Evolutionary conservation across 2,113 vertebrate genomes (phyloP), one percentile per base, ranked within the genome.

Genomic region (Falcunculus frontatus): DNA sequence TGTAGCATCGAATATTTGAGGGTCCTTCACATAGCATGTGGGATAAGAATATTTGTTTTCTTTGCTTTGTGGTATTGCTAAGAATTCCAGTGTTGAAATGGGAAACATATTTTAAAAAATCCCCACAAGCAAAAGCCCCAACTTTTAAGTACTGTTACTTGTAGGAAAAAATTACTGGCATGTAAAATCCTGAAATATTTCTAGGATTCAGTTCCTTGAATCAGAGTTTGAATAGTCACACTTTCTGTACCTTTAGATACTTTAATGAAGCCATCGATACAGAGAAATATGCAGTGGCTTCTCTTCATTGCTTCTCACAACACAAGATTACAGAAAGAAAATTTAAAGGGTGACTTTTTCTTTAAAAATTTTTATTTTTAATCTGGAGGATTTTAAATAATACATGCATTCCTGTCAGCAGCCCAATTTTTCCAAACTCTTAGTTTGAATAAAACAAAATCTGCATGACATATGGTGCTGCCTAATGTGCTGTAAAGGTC

Each of bases 401-500:
- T 78, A 41, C 13, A 39, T 72, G 16, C 2, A 6, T 70, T 44
- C 19, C 20, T 87, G 32, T 79, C 67, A 86, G 60, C 32, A 85
- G 25, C 46, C 35, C 2, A 1, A 25, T 79, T 94, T 87, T 82
- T 64, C 37, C 30, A 39, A 55, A 91, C 42, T 83, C 70, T 39
- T 69, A 44, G 41, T 85, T 83, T 68, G 67, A 76, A 70, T 84
- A 76, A 57, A 94, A 57, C 64, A 65, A 87, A 89, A 79, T 84
- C 74, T 84, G 33, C 46, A 14, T 95, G 77, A 50, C 84, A 87
- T 84, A 83, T 39, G 82, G 63, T 86, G 59, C 77, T 95, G 68
- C 74, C 64, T 95, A 84, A 88, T 96, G 70, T 91, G 52, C 78
- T 91, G 63, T 77, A 87, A 93, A 94, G 95, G 94, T 96, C 93